Evolutionary conservation across 2,797 vertebrate species (phyloP), one percentile per base, ranked within the genome.

Genomic region (Myotis vivesi): DNA sequence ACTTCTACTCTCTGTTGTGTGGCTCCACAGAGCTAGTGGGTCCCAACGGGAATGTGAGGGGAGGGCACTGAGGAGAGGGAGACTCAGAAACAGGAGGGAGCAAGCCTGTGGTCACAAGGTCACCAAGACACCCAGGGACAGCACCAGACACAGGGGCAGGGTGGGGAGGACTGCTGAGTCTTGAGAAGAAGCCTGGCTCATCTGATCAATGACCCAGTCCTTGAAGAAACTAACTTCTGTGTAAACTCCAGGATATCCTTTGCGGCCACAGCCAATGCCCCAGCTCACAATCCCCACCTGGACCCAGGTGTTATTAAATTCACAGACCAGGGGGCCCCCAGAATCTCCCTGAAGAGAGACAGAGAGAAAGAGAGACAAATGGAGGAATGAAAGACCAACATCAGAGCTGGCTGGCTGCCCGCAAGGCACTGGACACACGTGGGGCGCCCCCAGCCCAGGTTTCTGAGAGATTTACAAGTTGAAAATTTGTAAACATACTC

Each of bases 271-370:
- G 41, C 92, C 92, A 16, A 91, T 0, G 44, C 95, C 97, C 97
- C 96, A 96, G 91, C 96, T 97, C 72, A 97, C 96, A 1, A 97
- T 76, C 0, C 97, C 97, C 33, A 97, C 87, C 17, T 97, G 97
- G 38, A 94, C 15, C 96, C 96, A 97, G 0, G 87, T 77, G 0
- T 33, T 0, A 17, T 96, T 92, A 69, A 95, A 46, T 73, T 97
- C 93, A 77, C 97, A 97, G 62, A 93, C 96, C 81, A 96, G 49
- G 19, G 96, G 96, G 0, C 96, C 95, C 28, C 97, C 97, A 23
- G 96, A 97, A 69, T 97, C 97, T 90, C 96, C 97, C 97, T 97
- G 57, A 44, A 91, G 73, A 89, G 73, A 92, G 86, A 95, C 51
- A 46, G 44, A 13, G 44, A 46, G 41, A 44, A 9, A 92, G 90